phyloP scores from a whole-genome alignment of 1,140 invertebrate species.

The Cydia fagiglandana region DNA sequence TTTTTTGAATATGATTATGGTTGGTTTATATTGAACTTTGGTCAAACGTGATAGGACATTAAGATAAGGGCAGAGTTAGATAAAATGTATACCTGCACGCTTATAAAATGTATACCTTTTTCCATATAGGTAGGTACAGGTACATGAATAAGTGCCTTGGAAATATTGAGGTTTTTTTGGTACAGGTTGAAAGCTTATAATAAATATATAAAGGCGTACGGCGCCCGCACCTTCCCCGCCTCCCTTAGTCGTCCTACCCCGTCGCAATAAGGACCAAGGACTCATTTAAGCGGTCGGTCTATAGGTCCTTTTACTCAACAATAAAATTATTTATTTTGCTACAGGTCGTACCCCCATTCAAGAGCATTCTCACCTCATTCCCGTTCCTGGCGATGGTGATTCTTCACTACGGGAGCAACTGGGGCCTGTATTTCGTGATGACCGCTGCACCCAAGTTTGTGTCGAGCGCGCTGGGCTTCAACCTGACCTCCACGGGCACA shows the following conservation, averaged over 20 bases:
- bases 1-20: too few relatives aligned
- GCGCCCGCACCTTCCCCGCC: too few relatives aligned
- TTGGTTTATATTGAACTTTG: too few relatives aligned
- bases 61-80: too few relatives aligned
- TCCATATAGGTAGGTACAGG: too few relatives aligned
- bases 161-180: not conserved
- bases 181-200: not conserved
- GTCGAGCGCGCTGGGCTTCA: slow-evolving; percentile 89
- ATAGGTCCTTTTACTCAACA: not conserved
- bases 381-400: slow-evolving; percentile 85
- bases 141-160: not conserved
- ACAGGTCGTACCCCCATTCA: slow-evolving; percentile 80
- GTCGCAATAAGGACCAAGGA: too few relatives aligned
- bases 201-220: too few relatives aligned
- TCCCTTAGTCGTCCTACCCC: too few relatives aligned
- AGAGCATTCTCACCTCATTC: slow-evolving; percentile 81
- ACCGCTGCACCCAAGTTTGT: slow-evolving; percentile 95
- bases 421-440: slow-evolving; percentile 90
- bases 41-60: too few relatives aligned
- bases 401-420: slow-evolving; percentile 87
- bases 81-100: too few relatives aligned
- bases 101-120: too few relatives aligned
- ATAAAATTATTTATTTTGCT: slow-evolving; percentile 37
- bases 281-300: too few relatives aligned
- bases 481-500: slow-evolving; percentile 86